Evolutionary conservation across 2,888 invertebrate genomes (phyloP).

Genomic region (Torymus texanus): DNA sequence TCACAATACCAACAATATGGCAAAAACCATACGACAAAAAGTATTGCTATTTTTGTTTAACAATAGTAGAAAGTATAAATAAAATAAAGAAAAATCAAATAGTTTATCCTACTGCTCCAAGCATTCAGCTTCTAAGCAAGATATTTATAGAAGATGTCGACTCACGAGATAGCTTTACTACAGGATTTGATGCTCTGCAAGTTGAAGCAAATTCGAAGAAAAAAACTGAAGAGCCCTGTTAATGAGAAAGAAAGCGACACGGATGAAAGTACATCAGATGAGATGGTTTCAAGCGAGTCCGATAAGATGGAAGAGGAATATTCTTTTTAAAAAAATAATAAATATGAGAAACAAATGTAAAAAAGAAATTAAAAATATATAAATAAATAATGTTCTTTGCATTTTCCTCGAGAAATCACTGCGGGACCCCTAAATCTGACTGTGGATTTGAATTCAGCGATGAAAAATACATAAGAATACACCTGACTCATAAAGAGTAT

Average conservation of each 20-base stretch:
- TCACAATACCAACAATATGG: neutral
- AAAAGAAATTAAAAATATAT: no score
- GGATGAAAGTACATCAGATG: conserved; percentile 5
- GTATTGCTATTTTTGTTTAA: conserved; percentile 1
- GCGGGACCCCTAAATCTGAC: no score
- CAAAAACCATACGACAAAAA: neutral
- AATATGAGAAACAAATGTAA: no score
- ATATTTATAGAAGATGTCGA: conserved; percentile 9
- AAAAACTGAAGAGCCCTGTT: neutral
- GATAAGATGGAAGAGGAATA: neutral
- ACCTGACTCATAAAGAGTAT: no score
- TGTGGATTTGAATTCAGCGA: no score
- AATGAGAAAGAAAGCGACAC: neutral
- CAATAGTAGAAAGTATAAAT: conserved; percentile 1
- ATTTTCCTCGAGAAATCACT: no score
- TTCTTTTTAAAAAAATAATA: no score
- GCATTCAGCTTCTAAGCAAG: neutral
- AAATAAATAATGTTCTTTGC: no score
- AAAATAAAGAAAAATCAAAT: conserved; percentile 15
- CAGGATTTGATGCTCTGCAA: no score
- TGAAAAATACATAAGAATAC: no score
- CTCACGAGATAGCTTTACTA: neutral
- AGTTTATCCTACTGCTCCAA: neutral
- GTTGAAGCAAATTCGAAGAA: no score
- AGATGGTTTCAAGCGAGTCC: neutral